These are phyloP conservation scores for Catharus ustulatus DNA, from an alignment of 2,797 vertebrate species.

Conservation along the genomic window DNA sequence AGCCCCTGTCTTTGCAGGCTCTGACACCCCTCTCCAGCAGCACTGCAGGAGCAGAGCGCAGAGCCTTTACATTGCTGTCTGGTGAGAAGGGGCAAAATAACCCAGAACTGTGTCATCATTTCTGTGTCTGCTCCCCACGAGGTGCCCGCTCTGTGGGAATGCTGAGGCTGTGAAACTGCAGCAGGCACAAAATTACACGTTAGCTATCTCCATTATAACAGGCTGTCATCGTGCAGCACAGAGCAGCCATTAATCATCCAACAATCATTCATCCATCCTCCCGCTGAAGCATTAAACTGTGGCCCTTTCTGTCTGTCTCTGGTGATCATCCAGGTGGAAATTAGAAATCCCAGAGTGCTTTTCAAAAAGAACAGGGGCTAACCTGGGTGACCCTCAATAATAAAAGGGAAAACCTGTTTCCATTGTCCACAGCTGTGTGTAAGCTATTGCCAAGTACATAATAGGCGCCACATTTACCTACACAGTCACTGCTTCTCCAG, in stretches of 20 bases:
- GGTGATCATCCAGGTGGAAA: constrained; percentile 73
- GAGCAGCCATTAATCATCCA: constrained; percentile 71
- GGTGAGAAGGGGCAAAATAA: background rate
- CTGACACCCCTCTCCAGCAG: background rate
- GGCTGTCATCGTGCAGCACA: constrained; percentile 66
- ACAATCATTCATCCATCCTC: constrained; percentile 70
- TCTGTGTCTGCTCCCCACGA: background rate
- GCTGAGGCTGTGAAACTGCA: constrained; percentile 31
- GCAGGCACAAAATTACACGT: constrained; percentile 47
- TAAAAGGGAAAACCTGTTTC: constrained; percentile 62
- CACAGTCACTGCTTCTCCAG: constrained; percentile 3
- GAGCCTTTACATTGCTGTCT: background rate
- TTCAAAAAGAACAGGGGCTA: constrained; percentile 66
- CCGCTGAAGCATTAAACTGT: constrained; percentile 66
- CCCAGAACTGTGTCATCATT: background rate
- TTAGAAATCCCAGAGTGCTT: constrained; percentile 73
- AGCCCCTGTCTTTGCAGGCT: background rate
- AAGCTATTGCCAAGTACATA: constrained; percentile 32
- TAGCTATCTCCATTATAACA: constrained; percentile 64
- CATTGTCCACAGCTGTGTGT: constrained; percentile 64
- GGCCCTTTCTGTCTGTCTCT: constrained; percentile 65
- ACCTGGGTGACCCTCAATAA: constrained; percentile 59
- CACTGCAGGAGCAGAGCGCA: fast-evolving
- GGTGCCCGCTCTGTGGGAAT: background rate
- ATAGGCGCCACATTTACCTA: constrained; percentile 50